Percentiles rank a stretch among this genome's conserved stretches.
Evolutionary conservation across 2,888 invertebrate species (phyloP).

Genomic region (Plebejus melissa): DNA sequence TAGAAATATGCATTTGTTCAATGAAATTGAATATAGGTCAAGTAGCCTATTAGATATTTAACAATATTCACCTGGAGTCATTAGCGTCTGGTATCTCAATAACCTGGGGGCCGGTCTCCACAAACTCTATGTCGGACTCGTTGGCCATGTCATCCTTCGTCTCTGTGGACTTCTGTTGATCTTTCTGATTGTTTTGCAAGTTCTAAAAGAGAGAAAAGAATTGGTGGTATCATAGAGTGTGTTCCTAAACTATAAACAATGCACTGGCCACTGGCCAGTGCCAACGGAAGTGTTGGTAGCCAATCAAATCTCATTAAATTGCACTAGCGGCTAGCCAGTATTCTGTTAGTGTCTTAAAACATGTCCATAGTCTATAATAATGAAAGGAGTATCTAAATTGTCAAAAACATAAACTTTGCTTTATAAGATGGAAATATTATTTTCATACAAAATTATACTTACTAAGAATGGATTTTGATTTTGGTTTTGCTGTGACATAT

Average conservation of each 20-base stretch:
- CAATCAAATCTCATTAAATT: too few relatives aligned
- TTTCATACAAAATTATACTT: conserved; percentile 39
- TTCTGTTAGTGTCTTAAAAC: too few relatives aligned
- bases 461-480: conserved; percentile 64
- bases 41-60: neutral
- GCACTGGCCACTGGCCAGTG: too few relatives aligned
- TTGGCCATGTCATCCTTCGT: conserved; percentile 68
- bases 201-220: conserved; percentile 33
- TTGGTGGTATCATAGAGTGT: neutral
- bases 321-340: too few relatives aligned
- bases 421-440: too few relatives aligned
- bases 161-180: conserved; percentile 56
- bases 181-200: conserved; percentile 53
- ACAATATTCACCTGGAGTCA: conserved; percentile 62
- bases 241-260: too few relatives aligned
- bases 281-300: too few relatives aligned
- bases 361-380: neutral
- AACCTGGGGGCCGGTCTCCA: conserved; percentile 81
- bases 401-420: neutral
- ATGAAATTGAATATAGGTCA: too few relatives aligned
- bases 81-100: conserved; percentile 80
- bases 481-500: conserved; percentile 65
- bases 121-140: conserved; percentile 83
- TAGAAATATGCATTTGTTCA: too few relatives aligned
- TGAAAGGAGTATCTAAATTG: neutral